Conservation (phyloP, 2,113 vertebrate species). For the Oncorhynchus mykiss region DNA sequence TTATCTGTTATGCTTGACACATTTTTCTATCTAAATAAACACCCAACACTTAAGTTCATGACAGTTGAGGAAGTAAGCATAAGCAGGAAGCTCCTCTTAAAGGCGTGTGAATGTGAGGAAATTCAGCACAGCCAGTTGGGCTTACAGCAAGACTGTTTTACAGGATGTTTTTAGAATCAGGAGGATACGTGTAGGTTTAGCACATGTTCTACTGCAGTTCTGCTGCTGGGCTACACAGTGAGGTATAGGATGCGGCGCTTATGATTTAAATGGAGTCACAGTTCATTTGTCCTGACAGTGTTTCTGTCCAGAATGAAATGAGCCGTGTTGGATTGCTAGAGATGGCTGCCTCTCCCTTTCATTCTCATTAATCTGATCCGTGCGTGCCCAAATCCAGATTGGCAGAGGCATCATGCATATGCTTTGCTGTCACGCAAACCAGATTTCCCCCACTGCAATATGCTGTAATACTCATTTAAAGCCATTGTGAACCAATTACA, state of each 20-base stretch:
- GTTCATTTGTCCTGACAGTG: constrained; percentile 28
- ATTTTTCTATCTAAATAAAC: not conserved
- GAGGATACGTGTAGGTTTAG: not conserved
- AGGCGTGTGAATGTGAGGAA: not conserved
- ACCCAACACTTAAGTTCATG: not conserved
- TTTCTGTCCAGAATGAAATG: constrained; percentile 31
- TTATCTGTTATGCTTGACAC: not conserved
- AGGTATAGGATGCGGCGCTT: constrained; percentile 4
- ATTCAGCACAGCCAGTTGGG: not conserved
- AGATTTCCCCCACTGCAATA: no score
- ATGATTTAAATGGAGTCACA: constrained; percentile 32
- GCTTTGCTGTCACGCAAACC: no score
- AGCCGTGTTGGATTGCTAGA: constrained; percentile 13
- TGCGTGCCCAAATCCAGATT: not conserved
- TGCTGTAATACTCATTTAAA: no score
- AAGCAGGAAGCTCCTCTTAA: constrained; percentile 13
- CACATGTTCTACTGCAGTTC: not conserved
- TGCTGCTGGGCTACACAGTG: constrained; percentile 1
- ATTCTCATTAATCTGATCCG: constrained; percentile 10
- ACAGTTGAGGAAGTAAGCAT: not conserved
- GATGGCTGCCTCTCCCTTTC: constrained; percentile 1
- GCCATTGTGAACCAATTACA: not conserved
- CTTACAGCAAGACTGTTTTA: not conserved
- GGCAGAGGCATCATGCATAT: no score
- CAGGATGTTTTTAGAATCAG: not conserved